Percentiles rank a stretch among this genome's conserved stretches.
Conservation (phyloP, 2,888 invertebrate genomes). For the Coremacera marginata region DNA sequence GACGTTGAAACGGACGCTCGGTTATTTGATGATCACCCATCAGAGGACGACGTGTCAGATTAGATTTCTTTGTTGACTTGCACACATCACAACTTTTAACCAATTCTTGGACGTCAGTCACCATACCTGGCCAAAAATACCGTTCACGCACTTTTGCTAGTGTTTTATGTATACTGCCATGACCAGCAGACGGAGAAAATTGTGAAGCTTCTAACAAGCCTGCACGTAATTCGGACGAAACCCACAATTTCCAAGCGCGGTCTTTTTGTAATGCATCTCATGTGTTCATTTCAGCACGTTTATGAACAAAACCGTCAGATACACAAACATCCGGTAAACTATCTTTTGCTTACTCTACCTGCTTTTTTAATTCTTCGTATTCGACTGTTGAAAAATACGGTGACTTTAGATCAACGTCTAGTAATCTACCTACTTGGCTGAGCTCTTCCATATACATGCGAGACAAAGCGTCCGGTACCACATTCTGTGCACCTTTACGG, state of each 20-base stretch:
- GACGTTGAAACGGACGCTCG: constrained; percentile 29
- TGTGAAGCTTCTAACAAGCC: neutral
- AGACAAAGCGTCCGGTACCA: neutral
- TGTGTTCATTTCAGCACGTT: neutral
- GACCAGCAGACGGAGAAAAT: neutral
- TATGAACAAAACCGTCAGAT: neutral
- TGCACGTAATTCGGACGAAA: neutral
- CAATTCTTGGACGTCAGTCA: neutral
- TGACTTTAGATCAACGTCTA: too few relatives aligned
- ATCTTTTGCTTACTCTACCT: neutral
- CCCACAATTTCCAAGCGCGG: neutral
- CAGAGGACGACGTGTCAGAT: constrained; percentile 1
- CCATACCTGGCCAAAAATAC: neutral
- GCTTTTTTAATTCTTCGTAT: too few relatives aligned
- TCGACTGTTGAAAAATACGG: too few relatives aligned
- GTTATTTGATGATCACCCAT: constrained; percentile 9
- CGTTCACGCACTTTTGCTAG: neutral
- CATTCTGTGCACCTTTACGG: neutral
- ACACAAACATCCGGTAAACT: neutral
- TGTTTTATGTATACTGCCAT: neutral
- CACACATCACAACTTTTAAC: neutral
- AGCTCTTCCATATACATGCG: neutral
- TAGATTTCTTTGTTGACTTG: neutral
- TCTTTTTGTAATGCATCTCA: neutral
- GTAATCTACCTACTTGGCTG: too few relatives aligned